Evolutionary conservation across 2,888 invertebrate genomes (phyloP).

Genomic region (Aphidius colemani): DNA sequence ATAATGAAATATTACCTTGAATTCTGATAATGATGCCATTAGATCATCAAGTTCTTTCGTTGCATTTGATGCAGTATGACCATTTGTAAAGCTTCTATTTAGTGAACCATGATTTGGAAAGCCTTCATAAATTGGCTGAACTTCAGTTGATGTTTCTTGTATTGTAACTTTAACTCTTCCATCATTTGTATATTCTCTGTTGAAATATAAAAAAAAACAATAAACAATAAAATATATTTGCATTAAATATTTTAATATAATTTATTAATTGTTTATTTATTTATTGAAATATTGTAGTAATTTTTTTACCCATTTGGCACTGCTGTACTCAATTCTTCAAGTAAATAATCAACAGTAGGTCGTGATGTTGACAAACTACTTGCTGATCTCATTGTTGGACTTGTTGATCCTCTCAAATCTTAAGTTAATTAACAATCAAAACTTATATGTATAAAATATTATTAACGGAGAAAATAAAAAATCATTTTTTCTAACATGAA

Average conservation of each 20-base stretch:
- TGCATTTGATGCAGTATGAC: constrained; percentile 77
- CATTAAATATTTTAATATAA: neutral
- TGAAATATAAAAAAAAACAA: neutral
- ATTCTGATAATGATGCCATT: constrained; percentile 94
- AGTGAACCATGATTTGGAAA: constrained; percentile 49
- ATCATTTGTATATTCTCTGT: constrained; percentile 54
- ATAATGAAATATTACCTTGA: constrained; percentile 73
- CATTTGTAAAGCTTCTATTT: constrained; percentile 47
- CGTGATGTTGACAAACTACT: constrained; percentile 61
- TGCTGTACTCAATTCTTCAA: constrained; percentile 84
- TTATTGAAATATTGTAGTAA: constrained; percentile 5
- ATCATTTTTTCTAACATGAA: neutral
- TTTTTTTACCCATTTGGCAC: constrained; percentile 73
- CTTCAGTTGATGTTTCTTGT: constrained; percentile 60
- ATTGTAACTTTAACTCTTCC: constrained; percentile 60
- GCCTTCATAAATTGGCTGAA: constrained; percentile 52
- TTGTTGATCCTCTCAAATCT: constrained; percentile 43
- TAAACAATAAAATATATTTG: constrained; percentile 2
- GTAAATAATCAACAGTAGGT: constrained; percentile 85
- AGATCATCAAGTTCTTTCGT: constrained; percentile 94
- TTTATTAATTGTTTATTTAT: neutral
- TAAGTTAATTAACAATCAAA: constrained; percentile 43
- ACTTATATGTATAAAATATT: constrained; percentile 2
- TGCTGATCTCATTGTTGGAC: constrained; percentile 54
- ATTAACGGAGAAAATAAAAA: constrained; percentile 1